Base-by-base conservation (phyloP, 2,888 invertebrate genomes). In the Heliconius ismenius region DNA sequence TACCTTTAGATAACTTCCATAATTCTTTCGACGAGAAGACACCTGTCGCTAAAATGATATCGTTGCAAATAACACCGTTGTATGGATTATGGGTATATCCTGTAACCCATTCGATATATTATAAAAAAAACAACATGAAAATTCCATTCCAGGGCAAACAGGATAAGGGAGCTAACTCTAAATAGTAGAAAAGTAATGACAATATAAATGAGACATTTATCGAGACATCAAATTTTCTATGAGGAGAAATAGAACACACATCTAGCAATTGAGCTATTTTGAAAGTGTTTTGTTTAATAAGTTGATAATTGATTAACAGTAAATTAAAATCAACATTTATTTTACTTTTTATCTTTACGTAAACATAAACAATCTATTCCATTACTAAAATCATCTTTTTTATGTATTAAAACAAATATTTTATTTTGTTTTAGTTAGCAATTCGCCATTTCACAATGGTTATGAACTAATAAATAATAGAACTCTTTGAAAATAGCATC, bases 21-120 rank as follows among this genome's bases (percentile, higher is more conserved):
- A 99, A 96, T 96, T 99, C 99, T 96, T 98, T 98, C 89, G 99
- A 99, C 88, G 99, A 98, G 96, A 99, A 99, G 93, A 99, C 99
- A 92, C 99, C 99, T 88, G 99, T 99, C 90, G 99, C 99, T 96
- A 98, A 96, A 95, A 99, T 99, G 94, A 99, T 99, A 96, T 99
- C 98, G 96, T 98, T 98, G 96, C 98, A 98, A 94, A 98, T 97
- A 92, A 99, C 98, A 92, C 98, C 98, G 95, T 98, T 98, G 96
- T 98, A 98, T 90, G 98, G 98, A 96, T 98, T 98, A 96, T 98
- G 98, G 90, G 96, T 96, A 95, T 96, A 97, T 93, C 97, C 97
- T 96, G 96, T 91, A 95, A 93, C 87, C 89, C 89, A 89, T 87
- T 88, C 87, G 85, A 87, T 83, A 85, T 83, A 83, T 81, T 82